Conservation (phyloP, 2,888 invertebrate genomes). For the Rhamnusium bicolor region DNA sequence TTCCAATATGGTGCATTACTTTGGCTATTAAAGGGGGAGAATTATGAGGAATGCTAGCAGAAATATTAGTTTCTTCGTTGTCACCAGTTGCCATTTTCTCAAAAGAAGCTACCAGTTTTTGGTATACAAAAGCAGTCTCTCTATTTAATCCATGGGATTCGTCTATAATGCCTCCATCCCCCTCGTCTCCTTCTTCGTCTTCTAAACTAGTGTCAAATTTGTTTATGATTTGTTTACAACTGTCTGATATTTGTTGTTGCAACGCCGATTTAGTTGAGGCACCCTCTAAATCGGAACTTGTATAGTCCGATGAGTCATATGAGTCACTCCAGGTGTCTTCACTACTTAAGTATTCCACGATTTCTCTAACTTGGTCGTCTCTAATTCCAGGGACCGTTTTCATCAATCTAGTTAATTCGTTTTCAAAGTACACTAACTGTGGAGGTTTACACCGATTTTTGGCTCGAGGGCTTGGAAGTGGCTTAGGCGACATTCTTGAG, state of each 20-base stretch:
- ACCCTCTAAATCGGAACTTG: constrained; percentile 89
- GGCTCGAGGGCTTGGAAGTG: constrained; percentile 75
- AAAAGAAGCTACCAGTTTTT: constrained; percentile 87
- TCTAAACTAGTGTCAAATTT: constrained; percentile 82
- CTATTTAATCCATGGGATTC: constrained; percentile 74
- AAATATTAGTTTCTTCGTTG: constrained; percentile 60
- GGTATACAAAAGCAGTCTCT: constrained; percentile 91
- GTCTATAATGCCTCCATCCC: constrained; percentile 71
- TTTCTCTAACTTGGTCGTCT: constrained; percentile 92
- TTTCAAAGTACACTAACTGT: constrained; percentile 91
- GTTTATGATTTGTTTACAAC: constrained; percentile 89
- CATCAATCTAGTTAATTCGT: constrained; percentile 91
- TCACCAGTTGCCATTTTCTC: constrained; percentile 81
- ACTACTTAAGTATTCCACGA: constrained; percentile 92
- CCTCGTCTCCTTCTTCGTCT: constrained; percentile 75
- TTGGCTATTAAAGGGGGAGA: constrained; percentile 91
- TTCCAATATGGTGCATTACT: constrained; percentile 94
- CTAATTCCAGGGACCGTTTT: constrained; percentile 93
- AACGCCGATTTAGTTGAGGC: constrained; percentile 80
- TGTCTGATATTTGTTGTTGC: constrained; percentile 89
- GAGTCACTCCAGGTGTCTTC: constrained; percentile 96
- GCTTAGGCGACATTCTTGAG: constrained; percentile 65
- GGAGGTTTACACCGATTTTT: constrained; percentile 84
- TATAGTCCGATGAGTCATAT: constrained; percentile 93
- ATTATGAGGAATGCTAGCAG: constrained; percentile 69